Percentiles rank a stretch among this genome's conserved stretches.
phyloP scores from a whole-genome alignment of 2,113 vertebrate species.

The Bos javanicus region DNA sequence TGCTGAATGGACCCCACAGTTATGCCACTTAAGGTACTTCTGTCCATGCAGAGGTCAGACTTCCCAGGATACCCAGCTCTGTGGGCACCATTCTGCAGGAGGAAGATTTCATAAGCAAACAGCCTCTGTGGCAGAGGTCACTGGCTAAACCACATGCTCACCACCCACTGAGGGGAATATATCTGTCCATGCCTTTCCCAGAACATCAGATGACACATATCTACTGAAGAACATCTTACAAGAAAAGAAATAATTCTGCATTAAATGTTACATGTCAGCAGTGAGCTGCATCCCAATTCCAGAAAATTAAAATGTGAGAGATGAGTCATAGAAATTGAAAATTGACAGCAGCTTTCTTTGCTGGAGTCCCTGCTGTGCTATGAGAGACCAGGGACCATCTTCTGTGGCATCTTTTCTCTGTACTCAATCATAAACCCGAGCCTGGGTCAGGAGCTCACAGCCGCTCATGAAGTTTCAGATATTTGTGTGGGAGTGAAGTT shows the following conservation, averaged over 20 bases:
- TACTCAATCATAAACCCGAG: not conserved
- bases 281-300: not conserved
- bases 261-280: not conserved
- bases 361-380: not conserved
- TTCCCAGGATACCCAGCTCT: not conserved
- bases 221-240: not conserved
- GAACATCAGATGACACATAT: not conserved
- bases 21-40: not conserved
- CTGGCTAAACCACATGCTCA: not conserved
- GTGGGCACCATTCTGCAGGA: not conserved
- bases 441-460: not conserved
- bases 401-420: not conserved
- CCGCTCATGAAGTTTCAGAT: not conserved
- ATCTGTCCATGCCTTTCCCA: not conserved
- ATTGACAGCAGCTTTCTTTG: not conserved
- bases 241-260: not conserved
- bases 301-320: constrained; percentile 19
- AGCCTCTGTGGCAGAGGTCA: not conserved
- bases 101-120: not conserved
- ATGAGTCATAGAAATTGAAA: not conserved
- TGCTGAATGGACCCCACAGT: not conserved
- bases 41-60: not conserved
- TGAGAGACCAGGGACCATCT: not conserved
- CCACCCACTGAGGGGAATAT: not conserved
- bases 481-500: not conserved